phyloP scores from a whole-genome alignment of 23 tunicate genomes.

The Trididemnum clinides region DNA sequence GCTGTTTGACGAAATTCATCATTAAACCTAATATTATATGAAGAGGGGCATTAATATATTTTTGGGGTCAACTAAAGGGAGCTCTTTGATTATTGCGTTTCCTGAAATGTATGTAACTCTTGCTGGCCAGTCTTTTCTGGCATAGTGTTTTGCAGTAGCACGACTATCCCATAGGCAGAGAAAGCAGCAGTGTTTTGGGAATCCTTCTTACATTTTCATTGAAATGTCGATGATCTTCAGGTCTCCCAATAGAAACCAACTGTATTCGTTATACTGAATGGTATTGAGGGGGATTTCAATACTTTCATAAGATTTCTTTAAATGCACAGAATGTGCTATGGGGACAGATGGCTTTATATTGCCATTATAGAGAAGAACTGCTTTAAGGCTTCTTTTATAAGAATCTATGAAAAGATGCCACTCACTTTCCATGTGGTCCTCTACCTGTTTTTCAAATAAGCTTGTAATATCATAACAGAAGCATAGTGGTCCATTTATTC shows the following conservation, averaged over 20 bases:
- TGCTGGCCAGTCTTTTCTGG: constrained; percentile 32
- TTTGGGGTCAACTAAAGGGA: constrained; percentile 12
- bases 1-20: constrained; percentile 29
- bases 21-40: constrained; percentile 28
- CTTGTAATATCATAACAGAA: constrained; percentile 18
- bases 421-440: constrained; percentile 30
- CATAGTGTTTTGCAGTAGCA: constrained; percentile 44
- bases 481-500: constrained; percentile 36
- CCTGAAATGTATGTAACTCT: constrained; percentile 16
- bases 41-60: constrained; percentile 21
- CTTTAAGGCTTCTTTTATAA: constrained; percentile 42
- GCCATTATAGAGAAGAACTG: constrained; percentile 35
- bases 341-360: constrained; percentile 33
- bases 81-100: neutral
- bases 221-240: constrained; percentile 29
- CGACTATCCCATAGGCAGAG: constrained; percentile 46
- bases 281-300: constrained; percentile 35
- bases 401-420: constrained; percentile 41
- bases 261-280: constrained; percentile 25
- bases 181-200: constrained; percentile 47
- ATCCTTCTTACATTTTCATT: constrained; percentile 30
- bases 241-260: constrained; percentile 25
- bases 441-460: constrained; percentile 32
- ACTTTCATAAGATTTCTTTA: constrained; percentile 27
- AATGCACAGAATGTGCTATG: constrained; percentile 26